Evolutionary conservation across 2,888 invertebrate genomes (phyloP).

Genomic region (Antheraea yamamai): DNA sequence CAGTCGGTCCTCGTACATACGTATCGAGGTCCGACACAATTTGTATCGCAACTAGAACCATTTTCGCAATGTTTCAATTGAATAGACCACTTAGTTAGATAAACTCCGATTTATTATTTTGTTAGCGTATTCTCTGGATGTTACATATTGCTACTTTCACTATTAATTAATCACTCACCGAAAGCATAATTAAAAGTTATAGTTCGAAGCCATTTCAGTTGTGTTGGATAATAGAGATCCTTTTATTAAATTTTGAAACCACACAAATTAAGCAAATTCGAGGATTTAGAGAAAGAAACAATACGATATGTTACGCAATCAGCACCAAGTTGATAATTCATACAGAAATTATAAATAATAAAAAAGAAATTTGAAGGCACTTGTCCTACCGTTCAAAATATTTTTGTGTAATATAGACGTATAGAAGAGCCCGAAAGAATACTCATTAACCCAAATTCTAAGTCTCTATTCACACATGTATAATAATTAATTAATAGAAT

Average conservation of each 20-base stretch:
- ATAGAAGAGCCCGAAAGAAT: no score
- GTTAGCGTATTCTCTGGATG: slow-evolving; percentile 44
- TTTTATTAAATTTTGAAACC: neutral
- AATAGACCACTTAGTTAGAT: slow-evolving; percentile 56
- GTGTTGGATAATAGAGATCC: neutral
- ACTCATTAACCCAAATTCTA: neutral
- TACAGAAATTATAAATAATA: neutral
- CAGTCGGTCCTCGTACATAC: slow-evolving; percentile 21
- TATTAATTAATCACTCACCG: slow-evolving; percentile 34
- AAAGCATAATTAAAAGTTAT: neutral
- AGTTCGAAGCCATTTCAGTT: neutral
- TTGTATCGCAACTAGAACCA: slow-evolving; percentile 66
- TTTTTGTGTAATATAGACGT: neutral
- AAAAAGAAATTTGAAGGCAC: no score
- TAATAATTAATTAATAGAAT: neutral
- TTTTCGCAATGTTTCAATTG: slow-evolving; percentile 73
- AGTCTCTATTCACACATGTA: neutral
- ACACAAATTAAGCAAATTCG: neutral
- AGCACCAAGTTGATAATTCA: neutral
- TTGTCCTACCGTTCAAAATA: neutral
- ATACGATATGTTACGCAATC: neutral
- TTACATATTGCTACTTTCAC: slow-evolving; percentile 36
- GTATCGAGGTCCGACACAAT: slow-evolving; percentile 47
- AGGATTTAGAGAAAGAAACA: neutral
- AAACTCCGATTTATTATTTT: slow-evolving; percentile 57